Percentiles rank a stretch among this genome's conserved stretches.
Evolutionary conservation across 2,888 invertebrate genomes (phyloP).

Genomic region (Eristalis intricaria): DNA sequence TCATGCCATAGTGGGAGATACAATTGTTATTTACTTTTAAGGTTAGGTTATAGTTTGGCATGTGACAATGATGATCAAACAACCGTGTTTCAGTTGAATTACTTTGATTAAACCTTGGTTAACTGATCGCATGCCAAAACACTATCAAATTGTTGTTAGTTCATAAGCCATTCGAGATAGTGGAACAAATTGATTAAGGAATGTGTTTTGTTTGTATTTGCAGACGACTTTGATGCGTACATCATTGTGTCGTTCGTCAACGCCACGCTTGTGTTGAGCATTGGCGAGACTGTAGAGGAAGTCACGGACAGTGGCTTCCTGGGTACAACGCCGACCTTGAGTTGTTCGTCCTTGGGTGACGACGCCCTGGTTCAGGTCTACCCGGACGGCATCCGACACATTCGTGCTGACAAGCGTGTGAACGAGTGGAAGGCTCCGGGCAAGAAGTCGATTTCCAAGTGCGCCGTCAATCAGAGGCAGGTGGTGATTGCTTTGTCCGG

Average conservation of each 20-base stretch:
- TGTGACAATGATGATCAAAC: slow-evolving; percentile 77
- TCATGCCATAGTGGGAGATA: slow-evolving; percentile 41
- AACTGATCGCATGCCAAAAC: slow-evolving; percentile 77
- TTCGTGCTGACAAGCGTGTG: slow-evolving; percentile 97
- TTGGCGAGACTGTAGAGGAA: slow-evolving; percentile 99
- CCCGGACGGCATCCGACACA: slow-evolving; percentile 99
- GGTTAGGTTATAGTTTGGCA: slow-evolving; percentile 71
- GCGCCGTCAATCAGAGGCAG: slow-evolving; percentile 99
- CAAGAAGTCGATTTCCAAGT: slow-evolving; percentile 97
- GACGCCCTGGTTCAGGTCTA: slow-evolving; percentile 99
- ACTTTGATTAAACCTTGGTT: slow-evolving; percentile 82
- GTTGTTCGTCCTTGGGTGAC: slow-evolving; percentile 98
- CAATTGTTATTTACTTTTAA: slow-evolving; percentile 32
- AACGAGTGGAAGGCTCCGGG: slow-evolving; percentile 99
- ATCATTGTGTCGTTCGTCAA: slow-evolving; percentile 99
- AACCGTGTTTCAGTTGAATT: slow-evolving; percentile 86
- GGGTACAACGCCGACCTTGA: slow-evolving; percentile 99
- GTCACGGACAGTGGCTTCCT: slow-evolving; percentile 99
- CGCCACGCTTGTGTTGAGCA: slow-evolving; percentile 98
- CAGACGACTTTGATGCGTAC: slow-evolving; percentile 99
- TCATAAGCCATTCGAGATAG: neutral
- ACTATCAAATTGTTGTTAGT: slow-evolving; percentile 1
- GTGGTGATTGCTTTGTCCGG: slow-evolving; percentile 99
- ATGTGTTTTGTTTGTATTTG: slow-evolving; percentile 80
- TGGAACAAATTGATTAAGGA: neutral